Evolutionary conservation across 2,113 vertebrate genomes (phyloP).

Genomic region (Tauraco erythrolophus): DNA sequence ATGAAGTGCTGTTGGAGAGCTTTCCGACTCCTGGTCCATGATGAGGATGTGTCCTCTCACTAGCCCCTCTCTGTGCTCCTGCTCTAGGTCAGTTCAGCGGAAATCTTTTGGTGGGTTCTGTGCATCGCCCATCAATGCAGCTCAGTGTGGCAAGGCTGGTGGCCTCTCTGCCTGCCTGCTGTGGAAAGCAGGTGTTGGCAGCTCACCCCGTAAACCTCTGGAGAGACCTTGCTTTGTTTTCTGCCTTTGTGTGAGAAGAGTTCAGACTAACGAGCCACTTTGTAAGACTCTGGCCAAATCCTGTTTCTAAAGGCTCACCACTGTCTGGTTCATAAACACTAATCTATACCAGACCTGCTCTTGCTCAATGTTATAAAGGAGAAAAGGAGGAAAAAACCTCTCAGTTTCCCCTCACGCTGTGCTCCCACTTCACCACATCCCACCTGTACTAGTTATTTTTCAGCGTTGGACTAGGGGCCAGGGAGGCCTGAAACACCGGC

Average conservation of each 20-base stretch:
- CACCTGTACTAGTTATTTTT: background rate
- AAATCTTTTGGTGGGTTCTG: background rate
- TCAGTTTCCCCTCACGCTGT: background rate
- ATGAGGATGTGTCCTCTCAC: background rate
- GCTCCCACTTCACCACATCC: background rate
- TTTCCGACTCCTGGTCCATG: background rate
- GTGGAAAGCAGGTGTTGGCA: slow-evolving; percentile 18
- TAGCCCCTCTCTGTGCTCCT: background rate
- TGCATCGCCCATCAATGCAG: background rate
- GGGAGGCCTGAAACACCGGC: background rate
- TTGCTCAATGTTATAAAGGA: background rate
- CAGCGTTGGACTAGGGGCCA: background rate
- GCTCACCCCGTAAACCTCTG: background rate
- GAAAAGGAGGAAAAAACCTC: rapidly evolving
- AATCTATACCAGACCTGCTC: background rate
- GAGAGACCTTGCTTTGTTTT: background rate
- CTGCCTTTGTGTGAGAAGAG: background rate
- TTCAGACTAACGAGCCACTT: background rate
- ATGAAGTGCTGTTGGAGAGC: background rate
- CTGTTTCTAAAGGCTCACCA: background rate
- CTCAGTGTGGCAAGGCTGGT: background rate
- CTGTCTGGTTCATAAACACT: background rate
- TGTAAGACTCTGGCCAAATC: background rate
- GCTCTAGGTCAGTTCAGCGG: background rate
- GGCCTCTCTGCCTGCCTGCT: background rate